phyloP scores from a whole-genome alignment of 2,797 vertebrate species.

The Vespertilio murinus region DNA sequence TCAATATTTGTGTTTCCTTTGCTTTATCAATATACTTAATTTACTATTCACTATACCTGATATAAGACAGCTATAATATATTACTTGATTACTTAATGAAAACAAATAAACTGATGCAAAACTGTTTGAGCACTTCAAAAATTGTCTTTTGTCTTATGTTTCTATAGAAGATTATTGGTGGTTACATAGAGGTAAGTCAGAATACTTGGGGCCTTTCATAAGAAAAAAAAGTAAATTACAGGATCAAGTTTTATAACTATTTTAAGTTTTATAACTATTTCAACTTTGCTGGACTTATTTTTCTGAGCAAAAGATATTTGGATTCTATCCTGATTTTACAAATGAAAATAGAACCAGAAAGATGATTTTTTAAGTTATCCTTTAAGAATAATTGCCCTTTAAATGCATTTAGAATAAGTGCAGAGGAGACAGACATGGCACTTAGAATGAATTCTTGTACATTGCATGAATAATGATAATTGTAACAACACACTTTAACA shows the following conservation, averaged over 20 bases:
- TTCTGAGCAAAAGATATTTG: constrained; percentile 30
- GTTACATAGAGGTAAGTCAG: neutral
- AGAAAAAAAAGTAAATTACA: neutral
- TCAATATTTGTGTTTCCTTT: neutral
- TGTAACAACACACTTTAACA: constrained; percentile 70
- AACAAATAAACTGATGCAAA: neutral
- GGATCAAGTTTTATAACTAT: constrained; percentile 19
- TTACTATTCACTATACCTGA: neutral
- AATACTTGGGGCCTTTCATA: neutral
- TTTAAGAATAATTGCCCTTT: constrained; percentile 67
- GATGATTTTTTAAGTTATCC: constrained; percentile 70
- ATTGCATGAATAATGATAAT: constrained; percentile 82
- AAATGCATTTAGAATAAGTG: constrained; percentile 68
- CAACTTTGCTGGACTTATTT: constrained; percentile 1
- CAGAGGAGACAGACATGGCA: constrained; percentile 80
- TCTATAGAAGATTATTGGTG: neutral
- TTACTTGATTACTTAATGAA: neutral
- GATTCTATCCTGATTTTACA: constrained; percentile 55
- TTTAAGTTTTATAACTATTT: constrained; percentile 57
- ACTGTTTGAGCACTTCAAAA: neutral
- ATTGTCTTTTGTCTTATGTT: neutral
- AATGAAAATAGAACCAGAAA: constrained; percentile 65
- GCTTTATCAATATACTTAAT: neutral
- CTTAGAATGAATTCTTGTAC: constrained; percentile 79
- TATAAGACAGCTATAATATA: neutral